Evolutionary conservation across 2,113 vertebrate species (phyloP).

Genomic region (Regulus satrapa): DNA sequence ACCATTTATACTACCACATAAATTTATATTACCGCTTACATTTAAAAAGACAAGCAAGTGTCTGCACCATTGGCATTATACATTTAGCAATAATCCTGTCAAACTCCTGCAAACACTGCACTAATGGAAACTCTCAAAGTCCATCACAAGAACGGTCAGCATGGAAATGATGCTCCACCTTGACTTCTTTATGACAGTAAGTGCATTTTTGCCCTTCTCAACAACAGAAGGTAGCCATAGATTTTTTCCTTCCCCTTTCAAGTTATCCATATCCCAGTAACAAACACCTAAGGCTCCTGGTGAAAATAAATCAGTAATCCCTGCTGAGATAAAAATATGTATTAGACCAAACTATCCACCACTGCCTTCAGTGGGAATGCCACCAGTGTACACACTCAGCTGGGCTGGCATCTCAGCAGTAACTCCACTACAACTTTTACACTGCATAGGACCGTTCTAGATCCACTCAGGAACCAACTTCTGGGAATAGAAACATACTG

Average conservation of each 20-base stretch:
- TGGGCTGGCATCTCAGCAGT: not conserved
- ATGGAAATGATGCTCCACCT: not conserved
- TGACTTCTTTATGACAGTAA: not conserved
- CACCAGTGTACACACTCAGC: not conserved
- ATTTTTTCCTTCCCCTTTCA: not conserved
- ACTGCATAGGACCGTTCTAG: not conserved
- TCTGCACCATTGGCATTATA: not conserved
- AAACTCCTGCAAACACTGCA: not conserved
- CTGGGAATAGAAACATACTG: not conserved
- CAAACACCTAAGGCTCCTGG: not conserved
- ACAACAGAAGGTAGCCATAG: not conserved
- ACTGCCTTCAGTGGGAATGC: not conserved
- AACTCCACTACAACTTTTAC: not conserved
- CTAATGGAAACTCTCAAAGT: not conserved
- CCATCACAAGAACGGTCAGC: not conserved
- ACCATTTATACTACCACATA: not conserved
- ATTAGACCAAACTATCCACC: not conserved
- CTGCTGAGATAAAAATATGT: not conserved
- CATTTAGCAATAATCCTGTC: not conserved
- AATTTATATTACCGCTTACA: not conserved
- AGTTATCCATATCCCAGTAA: not conserved
- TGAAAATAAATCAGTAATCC: not conserved
- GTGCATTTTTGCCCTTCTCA: rapidly evolving
- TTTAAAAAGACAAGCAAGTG: not conserved
- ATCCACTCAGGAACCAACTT: not conserved